phyloP scores from a whole-genome alignment of 92 coral and sea anemone genomes.

The Porites lobata region DNA sequence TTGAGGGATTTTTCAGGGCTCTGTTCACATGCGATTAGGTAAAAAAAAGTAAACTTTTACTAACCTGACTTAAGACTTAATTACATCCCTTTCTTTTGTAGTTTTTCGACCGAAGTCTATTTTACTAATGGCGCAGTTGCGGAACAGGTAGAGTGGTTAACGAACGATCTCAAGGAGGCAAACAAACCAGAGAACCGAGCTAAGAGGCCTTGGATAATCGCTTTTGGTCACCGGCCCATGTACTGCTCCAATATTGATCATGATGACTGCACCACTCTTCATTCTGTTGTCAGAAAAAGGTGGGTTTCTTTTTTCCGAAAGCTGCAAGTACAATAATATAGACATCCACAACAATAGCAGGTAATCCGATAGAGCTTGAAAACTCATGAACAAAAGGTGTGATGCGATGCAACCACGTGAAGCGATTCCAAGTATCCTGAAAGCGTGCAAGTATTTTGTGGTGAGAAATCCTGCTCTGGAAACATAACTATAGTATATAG shows the following conservation, averaged over 20 bases:
- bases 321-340: not conserved
- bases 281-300: constrained; percentile 76
- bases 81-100: not conserved
- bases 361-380: no score
- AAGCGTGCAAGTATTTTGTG: no score
- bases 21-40: not conserved
- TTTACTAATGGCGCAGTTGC: constrained; percentile 72
- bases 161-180: constrained; percentile 75
- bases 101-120: constrained; percentile 84
- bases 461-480: no score
- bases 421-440: no score
- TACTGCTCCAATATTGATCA: constrained; percentile 87
- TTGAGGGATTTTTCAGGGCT: no score
- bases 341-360: no score
- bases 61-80: not conserved
- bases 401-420: no score
- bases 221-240: constrained; percentile 90
- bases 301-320: not conserved
- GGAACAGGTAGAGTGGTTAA: constrained; percentile 73
- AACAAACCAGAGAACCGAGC: constrained; percentile 79
- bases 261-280: constrained; percentile 75
- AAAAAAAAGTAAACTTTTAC: not conserved
- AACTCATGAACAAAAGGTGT: no score
- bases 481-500: no score
- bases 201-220: constrained; percentile 82